Evolutionary conservation across 2,888 invertebrate genomes (phyloP).

Genomic region (Apotomis turbidana): DNA sequence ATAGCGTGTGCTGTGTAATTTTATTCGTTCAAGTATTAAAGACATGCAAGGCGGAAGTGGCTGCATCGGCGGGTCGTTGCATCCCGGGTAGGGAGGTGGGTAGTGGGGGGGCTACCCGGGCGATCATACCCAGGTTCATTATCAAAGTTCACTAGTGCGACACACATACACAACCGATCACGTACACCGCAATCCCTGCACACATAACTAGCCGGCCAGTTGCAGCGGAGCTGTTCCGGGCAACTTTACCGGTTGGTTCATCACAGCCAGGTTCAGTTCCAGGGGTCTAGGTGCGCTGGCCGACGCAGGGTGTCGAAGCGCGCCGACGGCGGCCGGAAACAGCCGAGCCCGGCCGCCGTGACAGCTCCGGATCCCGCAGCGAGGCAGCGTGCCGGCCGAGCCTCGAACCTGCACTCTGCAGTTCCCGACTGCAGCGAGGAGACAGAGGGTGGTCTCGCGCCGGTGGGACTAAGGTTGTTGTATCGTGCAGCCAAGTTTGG

Average conservation of each 20-base stretch:
- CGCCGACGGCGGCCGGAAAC: slow-evolving; percentile 68
- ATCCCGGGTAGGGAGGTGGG: slow-evolving; percentile 50
- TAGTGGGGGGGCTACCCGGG: slow-evolving; percentile 56
- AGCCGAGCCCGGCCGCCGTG: slow-evolving; percentile 58
- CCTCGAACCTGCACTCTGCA: slow-evolving; percentile 41
- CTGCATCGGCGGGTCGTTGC: slow-evolving; percentile 71
- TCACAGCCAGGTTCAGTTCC: slow-evolving; percentile 43
- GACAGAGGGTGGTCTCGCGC: slow-evolving; percentile 44
- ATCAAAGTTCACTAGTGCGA: slow-evolving; percentile 82
- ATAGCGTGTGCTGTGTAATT: neutral
- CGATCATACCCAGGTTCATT: slow-evolving; percentile 78
- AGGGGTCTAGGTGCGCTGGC: slow-evolving; percentile 61
- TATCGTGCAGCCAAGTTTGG: slow-evolving; percentile 4
- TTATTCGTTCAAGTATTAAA: slow-evolving; percentile 7
- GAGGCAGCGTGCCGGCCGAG: slow-evolving; percentile 57
- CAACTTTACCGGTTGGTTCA: slow-evolving; percentile 36
- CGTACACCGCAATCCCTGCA: slow-evolving; percentile 45
- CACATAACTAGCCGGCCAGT: slow-evolving; percentile 51
- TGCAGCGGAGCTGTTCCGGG: slow-evolving; percentile 54
- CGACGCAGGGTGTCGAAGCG: slow-evolving; percentile 59
- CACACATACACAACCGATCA: slow-evolving; percentile 61
- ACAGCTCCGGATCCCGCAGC: slow-evolving; percentile 67
- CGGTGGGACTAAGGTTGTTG: neutral
- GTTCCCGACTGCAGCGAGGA: slow-evolving; percentile 48
- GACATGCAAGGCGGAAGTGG: slow-evolving; percentile 33